Conservation (phyloP, 2,888 invertebrate genomes). For the Pseudoips prasinana region DNA sequence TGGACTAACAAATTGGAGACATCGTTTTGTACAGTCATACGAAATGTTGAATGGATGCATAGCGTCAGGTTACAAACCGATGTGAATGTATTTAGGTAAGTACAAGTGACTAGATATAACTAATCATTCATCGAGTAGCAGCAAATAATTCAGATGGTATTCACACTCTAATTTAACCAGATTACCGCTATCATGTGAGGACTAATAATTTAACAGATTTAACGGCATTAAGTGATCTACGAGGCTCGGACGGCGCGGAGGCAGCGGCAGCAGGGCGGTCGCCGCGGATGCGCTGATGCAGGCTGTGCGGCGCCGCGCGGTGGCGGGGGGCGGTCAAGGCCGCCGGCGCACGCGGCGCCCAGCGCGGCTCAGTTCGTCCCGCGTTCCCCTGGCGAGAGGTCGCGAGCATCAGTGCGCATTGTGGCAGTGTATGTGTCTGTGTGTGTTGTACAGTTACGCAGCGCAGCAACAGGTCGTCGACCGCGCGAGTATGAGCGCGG, state of each 20-base stretch:
- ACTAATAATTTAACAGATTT: conserved; percentile 22
- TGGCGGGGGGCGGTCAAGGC: conserved; percentile 62
- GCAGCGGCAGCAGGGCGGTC: conserved; percentile 1
- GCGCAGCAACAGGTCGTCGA: conserved; percentile 60
- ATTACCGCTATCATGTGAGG: conserved; percentile 22
- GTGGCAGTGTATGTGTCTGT: conserved; percentile 50
- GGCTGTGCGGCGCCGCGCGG: conserved; percentile 13
- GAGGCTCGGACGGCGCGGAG: background rate
- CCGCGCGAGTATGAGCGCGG: conserved; percentile 70
- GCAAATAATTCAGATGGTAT: no score
- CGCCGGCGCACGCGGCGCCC: conserved; percentile 57
- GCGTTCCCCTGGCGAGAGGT: conserved; percentile 35
- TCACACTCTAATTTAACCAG: background rate
- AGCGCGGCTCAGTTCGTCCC: conserved; percentile 33
- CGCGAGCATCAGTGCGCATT: conserved; percentile 22
- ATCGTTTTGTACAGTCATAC: no score
- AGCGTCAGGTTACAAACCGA: no score
- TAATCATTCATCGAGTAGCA: no score
- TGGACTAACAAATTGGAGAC: no score
- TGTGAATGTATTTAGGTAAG: no score
- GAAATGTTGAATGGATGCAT: no score
- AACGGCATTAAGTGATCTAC: background rate
- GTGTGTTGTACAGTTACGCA: conserved; percentile 55
- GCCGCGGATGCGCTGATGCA: conserved; percentile 22
- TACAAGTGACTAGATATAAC: no score